Evolutionary conservation across 1,140 invertebrate species (phyloP), one percentile per base, ranked within the genome.

Genomic region (Rhizoglyphus robini): DNA sequence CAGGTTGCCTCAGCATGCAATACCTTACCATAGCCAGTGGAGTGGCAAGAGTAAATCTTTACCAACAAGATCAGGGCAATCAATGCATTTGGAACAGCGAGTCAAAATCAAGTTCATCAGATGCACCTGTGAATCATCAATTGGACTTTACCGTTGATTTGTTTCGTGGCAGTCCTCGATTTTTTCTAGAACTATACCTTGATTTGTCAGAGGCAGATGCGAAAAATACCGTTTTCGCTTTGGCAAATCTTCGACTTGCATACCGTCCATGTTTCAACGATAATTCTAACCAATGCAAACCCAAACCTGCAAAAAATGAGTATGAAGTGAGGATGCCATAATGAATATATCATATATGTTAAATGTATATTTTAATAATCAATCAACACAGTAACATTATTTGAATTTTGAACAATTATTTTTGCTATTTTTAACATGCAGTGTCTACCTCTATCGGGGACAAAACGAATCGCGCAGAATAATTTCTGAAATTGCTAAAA

Each of bases 81-180:
- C 13, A 34, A 2, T 60, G 58, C 15, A 32, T 60, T 46, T 60
- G 51, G 51, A 54, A 32, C 29, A n/a, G n/a, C 32, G 2, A 23
- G 58, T 20, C n/a, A 46, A 29, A 13, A 8, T 23, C 48, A 3
- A 51, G 23, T 51, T 23, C 23, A 13, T 51, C 48, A 51, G 29
- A 13, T 1, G 18, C 2, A 20, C 3, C 23, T 4, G 3, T 51
- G n/a, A 29, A 60, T n/a, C 32, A 60, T 46, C 15, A 34, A 29
- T 15, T 60, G 2, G 58, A 60, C 15, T 29, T 60, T 60, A 60
- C 58, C 1, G 18, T 60, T 60, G 27, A 60, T 60, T 29, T 60
- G 13, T 13, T 18, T 29, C 58, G 27, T 20, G 27, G 58, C 23
- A 29, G 27, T 46, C 58, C 58, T 20, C 58, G 58, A 13, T 60